These are phyloP conservation scores for Brenthis hecate DNA, from an alignment of 2,888 invertebrate species.

Conservation along the genomic window DNA sequence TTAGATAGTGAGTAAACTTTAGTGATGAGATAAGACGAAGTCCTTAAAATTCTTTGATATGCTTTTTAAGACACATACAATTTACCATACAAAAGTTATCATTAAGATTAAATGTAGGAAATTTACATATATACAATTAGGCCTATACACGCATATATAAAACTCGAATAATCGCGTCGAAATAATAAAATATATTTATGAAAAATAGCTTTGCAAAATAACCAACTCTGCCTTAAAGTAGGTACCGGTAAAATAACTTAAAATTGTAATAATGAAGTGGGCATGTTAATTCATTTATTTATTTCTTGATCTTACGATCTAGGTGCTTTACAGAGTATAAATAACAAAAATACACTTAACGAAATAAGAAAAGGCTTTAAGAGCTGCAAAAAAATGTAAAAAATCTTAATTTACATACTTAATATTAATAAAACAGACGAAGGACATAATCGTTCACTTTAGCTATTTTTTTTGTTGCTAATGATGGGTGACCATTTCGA, in stretches of 20 bases:
- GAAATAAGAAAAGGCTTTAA: conserved; percentile 25
- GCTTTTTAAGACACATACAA: conserved; percentile 81
- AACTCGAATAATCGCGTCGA: conserved; percentile 30
- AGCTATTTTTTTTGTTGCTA: too few relatives aligned
- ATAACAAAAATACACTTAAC: conserved; percentile 35
- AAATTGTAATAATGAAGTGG: conserved; percentile 28
- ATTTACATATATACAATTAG: conserved; percentile 74
- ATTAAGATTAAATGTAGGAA: conserved; percentile 43
- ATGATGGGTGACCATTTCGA: neutral
- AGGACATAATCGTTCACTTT: too few relatives aligned
- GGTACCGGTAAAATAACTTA: conserved; percentile 4
- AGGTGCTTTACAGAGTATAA: conserved; percentile 47
- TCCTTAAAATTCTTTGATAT: conserved; percentile 78
- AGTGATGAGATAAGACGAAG: conserved; percentile 12
- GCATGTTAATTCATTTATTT: conserved; percentile 36
- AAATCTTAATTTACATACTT: conserved; percentile 37
- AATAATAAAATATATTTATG: conserved; percentile 7
- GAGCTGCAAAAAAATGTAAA: conserved; percentile 41
- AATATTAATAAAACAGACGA: too few relatives aligned
- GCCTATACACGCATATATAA: conserved; percentile 41
- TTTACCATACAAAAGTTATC: conserved; percentile 68
- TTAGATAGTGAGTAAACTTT: conserved; percentile 7
- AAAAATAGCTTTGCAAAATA: conserved; percentile 37
- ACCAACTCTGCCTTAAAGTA: conserved; percentile 24
- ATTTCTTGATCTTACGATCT: conserved; percentile 38